phyloP scores from a whole-genome alignment of 2,113 vertebrate genomes.

The Spermophilus dauricus region DNA sequence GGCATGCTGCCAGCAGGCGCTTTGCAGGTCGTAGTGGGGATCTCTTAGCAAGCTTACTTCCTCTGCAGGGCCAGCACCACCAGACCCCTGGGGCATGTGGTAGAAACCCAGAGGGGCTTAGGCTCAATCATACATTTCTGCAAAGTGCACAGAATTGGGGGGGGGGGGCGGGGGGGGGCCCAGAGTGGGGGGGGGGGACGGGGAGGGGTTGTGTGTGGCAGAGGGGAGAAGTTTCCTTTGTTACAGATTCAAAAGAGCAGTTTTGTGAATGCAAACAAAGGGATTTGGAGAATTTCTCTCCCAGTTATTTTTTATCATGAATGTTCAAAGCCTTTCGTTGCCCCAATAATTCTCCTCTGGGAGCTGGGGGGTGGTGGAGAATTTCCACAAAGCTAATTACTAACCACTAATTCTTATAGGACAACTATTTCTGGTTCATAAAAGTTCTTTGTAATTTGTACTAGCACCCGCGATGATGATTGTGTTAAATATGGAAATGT shows the following conservation, averaged over 20 bases:
- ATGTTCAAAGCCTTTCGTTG: not conserved
- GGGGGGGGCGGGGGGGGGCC: not conserved
- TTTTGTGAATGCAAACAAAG: slow-evolving; percentile 20
- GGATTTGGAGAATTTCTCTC: slow-evolving; percentile 22
- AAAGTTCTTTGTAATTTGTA: slow-evolving; percentile 18
- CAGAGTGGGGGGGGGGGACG: not conserved
- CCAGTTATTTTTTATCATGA: slow-evolving; percentile 25
- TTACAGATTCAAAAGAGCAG: not conserved
- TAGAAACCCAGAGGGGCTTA: not conserved
- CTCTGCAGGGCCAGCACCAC: not conserved
- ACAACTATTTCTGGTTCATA: not conserved
- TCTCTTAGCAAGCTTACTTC: not conserved
- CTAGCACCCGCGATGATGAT: not conserved
- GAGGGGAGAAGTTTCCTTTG: not conserved
- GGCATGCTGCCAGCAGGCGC: not conserved
- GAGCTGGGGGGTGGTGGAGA: not conserved
- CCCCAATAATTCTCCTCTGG: not conserved
- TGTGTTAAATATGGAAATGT: not conserved
- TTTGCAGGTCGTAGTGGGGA: not conserved
- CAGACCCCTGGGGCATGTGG: not conserved
- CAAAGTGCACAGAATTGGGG: slow-evolving; percentile 1
- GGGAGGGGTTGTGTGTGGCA: too few relatives aligned
- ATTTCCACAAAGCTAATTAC: not conserved
- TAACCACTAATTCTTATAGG: slow-evolving; percentile 43
- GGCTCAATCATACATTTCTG: not conserved